Conservation (phyloP, 2,888 invertebrate species). For the Drosophila merina region DNA sequence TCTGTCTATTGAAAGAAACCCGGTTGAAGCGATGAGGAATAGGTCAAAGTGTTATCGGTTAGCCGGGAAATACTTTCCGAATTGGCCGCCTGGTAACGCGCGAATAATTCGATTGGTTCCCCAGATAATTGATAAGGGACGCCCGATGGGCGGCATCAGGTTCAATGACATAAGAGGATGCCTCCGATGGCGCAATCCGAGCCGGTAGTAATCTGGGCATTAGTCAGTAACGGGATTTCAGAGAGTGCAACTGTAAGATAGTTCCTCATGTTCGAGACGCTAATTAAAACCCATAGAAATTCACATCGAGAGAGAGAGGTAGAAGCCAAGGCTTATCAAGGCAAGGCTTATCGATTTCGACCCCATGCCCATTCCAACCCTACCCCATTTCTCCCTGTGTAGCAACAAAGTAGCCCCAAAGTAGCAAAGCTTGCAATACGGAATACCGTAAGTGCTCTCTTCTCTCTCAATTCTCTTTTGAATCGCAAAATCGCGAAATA, state of each 20-base stretch:
- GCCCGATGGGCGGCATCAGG: constrained; percentile 18
- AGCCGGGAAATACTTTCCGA: constrained; percentile 4
- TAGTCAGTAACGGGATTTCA: constrained; percentile 18
- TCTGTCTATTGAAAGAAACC: neutral
- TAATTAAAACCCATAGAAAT: constrained; percentile 67
- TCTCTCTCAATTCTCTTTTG: constrained; percentile 15
- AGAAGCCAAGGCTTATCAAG: constrained; percentile 50
- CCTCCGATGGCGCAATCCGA: neutral
- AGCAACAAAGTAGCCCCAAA: constrained; percentile 38
- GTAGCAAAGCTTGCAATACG: neutral
- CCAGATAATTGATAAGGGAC: constrained; percentile 52
- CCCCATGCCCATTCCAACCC: neutral
- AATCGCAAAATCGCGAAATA: constrained; percentile 10
- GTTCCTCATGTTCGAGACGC: constrained; percentile 3
- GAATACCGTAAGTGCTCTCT: constrained; percentile 1
- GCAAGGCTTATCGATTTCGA: constrained; percentile 60
- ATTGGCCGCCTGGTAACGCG: constrained; percentile 55
- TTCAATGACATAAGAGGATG: constrained; percentile 59
- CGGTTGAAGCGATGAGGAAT: constrained; percentile 13
- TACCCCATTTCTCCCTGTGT: constrained; percentile 19
- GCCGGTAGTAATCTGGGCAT: constrained; percentile 6
- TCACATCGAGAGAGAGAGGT: constrained; percentile 16
- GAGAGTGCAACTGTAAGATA: neutral
- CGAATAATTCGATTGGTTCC: constrained; percentile 5
- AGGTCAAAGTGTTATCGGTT: constrained; percentile 43